Conservation (phyloP, 2,888 invertebrate genomes). For the Macrosiphum euphorbiae region DNA sequence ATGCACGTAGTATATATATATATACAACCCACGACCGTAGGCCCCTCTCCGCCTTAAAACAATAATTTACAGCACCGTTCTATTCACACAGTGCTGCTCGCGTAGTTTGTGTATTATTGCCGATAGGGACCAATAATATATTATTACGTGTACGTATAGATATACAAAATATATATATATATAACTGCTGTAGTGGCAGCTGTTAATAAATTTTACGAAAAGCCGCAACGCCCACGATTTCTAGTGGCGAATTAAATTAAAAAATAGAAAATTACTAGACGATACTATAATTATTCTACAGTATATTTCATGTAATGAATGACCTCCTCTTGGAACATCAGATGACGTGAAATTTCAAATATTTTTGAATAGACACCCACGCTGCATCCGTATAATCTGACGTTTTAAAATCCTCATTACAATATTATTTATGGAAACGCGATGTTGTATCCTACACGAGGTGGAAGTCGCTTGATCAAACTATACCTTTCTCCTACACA, state of each 20-base stretch:
- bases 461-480: not conserved
- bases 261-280: not conserved
- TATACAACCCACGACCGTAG: not conserved
- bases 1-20: not conserved
- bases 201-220: not conserved
- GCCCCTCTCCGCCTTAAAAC: not conserved
- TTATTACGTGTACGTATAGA: not conserved
- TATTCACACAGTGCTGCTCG: not conserved
- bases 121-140: conserved; percentile 9
- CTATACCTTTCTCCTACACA: not conserved
- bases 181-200: not conserved
- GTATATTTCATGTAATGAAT: not conserved
- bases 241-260: not conserved
- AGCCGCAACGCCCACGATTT: not conserved
- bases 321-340: too few species aligned
- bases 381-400: not conserved
- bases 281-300: not conserved
- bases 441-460: not conserved
- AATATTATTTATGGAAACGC: not conserved
- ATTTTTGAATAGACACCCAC: not conserved
- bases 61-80: not conserved
- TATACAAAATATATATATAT: not conserved
- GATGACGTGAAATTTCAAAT: not conserved
- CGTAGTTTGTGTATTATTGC: not conserved
- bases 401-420: not conserved